These are phyloP conservation scores for Sycophaga agraensis DNA, from an alignment of 1,140 invertebrate genomes.

Conservation along the genomic window DNA sequence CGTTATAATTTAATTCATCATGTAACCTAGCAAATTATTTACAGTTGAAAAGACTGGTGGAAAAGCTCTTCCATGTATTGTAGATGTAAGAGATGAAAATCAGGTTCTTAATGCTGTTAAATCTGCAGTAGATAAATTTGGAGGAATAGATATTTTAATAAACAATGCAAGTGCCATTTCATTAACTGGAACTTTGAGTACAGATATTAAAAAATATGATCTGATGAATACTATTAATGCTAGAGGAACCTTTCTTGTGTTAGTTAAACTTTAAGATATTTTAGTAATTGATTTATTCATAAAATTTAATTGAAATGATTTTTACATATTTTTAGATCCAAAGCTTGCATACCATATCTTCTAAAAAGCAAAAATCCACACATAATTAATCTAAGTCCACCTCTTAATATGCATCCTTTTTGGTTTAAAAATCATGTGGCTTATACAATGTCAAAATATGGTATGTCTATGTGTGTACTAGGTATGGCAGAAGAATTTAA, in stretches of 20 bases:
- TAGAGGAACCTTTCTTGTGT: constrained; percentile 90
- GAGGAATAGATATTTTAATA: constrained; percentile 92
- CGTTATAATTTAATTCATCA: background rate
- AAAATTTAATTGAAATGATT: background rate
- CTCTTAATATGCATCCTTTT: constrained; percentile 82
- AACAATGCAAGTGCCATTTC: constrained; percentile 98
- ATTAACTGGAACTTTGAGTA: constrained; percentile 80
- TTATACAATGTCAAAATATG: constrained; percentile 98
- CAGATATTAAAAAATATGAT: constrained; percentile 95
- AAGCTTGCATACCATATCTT: constrained; percentile 88
- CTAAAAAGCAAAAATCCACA: constrained; percentile 89
- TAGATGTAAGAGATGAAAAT: constrained; percentile 89
- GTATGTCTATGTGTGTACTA: constrained; percentile 98
- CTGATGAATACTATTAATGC: constrained; percentile 92
- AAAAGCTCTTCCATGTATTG: constrained; percentile 86
- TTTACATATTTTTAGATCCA: constrained; percentile 71
- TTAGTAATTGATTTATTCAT: background rate
- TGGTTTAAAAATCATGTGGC: constrained; percentile 96
- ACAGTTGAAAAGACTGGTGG: constrained; percentile 89
- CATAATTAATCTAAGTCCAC: constrained; percentile 95
- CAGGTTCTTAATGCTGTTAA: constrained; percentile 85
- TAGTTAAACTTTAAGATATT: constrained; percentile 54
- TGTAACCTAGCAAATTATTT: constrained; percentile 1
- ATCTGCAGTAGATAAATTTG: constrained; percentile 86
- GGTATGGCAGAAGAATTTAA: constrained; percentile 95